Evolutionary conservation across 2,113 vertebrate species (phyloP).

Genomic region (Butorides virescens): DNA sequence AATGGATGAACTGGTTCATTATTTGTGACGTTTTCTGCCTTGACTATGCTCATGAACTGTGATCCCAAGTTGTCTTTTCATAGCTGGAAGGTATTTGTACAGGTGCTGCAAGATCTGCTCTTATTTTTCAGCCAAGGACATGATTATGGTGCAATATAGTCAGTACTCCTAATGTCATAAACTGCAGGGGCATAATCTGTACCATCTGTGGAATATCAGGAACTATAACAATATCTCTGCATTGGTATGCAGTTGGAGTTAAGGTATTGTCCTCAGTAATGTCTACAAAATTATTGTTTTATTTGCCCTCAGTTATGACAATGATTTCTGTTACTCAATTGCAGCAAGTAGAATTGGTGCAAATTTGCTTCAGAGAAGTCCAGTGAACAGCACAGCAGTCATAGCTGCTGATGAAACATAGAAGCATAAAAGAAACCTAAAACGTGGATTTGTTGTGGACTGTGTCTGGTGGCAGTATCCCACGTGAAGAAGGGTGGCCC

Average conservation of each 20-base stretch:
- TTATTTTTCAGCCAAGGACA: not conserved
- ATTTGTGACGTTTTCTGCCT: not conserved
- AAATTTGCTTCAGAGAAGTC: not conserved
- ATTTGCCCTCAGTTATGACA: not conserved
- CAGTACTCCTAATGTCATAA: not conserved
- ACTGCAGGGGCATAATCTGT: not conserved
- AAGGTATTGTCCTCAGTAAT: not conserved
- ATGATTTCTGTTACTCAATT: fast-evolving
- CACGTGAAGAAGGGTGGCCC: not conserved
- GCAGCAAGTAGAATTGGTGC: not conserved
- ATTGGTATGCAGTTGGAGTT: not conserved
- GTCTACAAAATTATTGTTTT: not conserved
- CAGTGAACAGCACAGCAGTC: not conserved
- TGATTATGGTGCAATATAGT: not conserved
- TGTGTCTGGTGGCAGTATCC: not conserved
- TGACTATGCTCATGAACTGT: not conserved
- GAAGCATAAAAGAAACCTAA: not conserved
- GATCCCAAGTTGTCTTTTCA: not conserved
- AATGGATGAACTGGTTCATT: not conserved
- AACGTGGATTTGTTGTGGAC: fast-evolving
- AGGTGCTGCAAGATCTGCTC: not conserved
- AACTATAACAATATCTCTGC: not conserved
- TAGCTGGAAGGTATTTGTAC: constrained; percentile 27
- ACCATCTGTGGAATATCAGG: constrained; percentile 9
- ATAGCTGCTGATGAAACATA: not conserved